Evolutionary conservation across 2,797 vertebrate genomes (phyloP).

Genomic region (Microtus obscurus): DNA sequence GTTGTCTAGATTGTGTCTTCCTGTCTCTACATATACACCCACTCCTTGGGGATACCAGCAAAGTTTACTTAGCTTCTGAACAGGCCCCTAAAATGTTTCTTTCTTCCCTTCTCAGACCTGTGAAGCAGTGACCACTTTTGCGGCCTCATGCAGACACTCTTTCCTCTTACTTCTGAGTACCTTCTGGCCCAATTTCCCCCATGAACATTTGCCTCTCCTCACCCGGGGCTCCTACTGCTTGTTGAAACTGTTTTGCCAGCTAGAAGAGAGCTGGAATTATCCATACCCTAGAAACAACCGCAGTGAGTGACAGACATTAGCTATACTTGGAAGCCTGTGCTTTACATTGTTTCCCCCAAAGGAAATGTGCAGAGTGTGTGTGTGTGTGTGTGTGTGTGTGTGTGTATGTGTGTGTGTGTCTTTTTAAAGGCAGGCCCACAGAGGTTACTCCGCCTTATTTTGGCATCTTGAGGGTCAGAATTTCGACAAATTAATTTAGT

Average conservation of each 20-base stretch:
- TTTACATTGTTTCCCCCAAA: not conserved
- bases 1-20: slow-evolving; percentile 27
- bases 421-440: not conserved
- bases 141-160: not conserved
- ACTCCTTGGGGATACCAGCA: not conserved
- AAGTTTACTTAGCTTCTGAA: slow-evolving; percentile 7
- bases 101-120: not conserved
- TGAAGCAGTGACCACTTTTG: not conserved
- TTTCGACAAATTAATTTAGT: not conserved
- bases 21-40: not conserved
- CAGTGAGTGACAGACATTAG: not conserved
- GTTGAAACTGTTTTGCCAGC: not conserved
- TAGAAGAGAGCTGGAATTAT: not conserved
- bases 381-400: not conserved
- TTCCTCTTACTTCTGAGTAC: not conserved
- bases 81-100: not conserved
- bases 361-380: not conserved
- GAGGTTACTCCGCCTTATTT: not conserved
- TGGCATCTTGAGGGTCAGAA: slow-evolving; percentile 1
- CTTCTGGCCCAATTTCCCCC: slow-evolving; percentile 1
- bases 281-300: not conserved
- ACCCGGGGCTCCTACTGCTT: not conserved
- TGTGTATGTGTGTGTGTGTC: not conserved
- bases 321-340: not conserved
- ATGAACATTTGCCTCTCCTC: not conserved